A percentile compares a stretch with the other conserved stretches of the same genome.
phyloP scores from a whole-genome alignment of 2,888 invertebrate genomes.

The Tyria jacobaeae region DNA sequence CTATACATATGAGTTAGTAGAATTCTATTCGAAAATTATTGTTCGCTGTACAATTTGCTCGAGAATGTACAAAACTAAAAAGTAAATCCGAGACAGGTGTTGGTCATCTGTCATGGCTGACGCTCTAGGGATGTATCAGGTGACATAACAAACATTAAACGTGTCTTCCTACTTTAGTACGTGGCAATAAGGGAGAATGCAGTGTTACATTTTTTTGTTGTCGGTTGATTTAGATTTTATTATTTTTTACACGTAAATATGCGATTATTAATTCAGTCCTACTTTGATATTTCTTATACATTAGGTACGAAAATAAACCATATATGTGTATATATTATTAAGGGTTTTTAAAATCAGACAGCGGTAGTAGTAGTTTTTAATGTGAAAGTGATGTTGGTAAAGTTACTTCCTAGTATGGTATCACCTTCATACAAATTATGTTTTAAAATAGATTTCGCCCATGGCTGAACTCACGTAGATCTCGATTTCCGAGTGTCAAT shows the following conservation, averaged over 20 bases:
- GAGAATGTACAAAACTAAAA: conserved; percentile 20
- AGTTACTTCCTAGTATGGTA: no score
- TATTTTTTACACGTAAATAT: background rate
- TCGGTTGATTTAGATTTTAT: background rate
- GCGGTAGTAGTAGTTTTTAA: no score
- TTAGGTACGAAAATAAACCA: no score
- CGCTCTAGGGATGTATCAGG: conserved; percentile 38
- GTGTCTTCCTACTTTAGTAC: conserved; percentile 9
- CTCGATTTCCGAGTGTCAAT: no score
- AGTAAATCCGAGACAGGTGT: conserved; percentile 47
- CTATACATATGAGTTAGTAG: background rate
- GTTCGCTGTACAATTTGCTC: conserved; percentile 1
- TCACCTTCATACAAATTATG: no score
- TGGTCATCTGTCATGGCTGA: conserved; percentile 50
- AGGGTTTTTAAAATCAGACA: no score
- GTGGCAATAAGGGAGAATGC: conserved; percentile 15
- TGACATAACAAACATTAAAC: conserved; percentile 54
- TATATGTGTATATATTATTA: no score
- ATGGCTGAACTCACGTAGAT: no score
- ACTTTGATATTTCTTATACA: no score
- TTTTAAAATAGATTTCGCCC: no score
- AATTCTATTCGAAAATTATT: background rate
- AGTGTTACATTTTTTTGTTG: background rate
- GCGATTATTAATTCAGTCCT: no score
- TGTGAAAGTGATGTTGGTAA: no score